These are phyloP conservation scores for Volucella inanis DNA, from an alignment of 2,888 invertebrate genomes.

Conservation along the genomic window DNA sequence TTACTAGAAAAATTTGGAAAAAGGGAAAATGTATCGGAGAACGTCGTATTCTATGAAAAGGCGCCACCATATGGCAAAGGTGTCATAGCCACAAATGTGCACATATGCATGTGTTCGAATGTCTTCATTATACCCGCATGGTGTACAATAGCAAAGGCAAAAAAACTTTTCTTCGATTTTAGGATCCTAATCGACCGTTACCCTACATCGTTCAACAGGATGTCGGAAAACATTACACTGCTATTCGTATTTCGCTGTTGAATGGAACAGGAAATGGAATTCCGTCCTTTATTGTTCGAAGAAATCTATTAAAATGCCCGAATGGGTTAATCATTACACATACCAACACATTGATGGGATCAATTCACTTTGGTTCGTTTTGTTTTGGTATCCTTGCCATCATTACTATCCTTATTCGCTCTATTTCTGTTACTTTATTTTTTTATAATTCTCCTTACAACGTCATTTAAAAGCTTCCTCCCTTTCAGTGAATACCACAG, in stretches of 20 bases:
- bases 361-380: neutral
- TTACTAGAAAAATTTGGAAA: no score
- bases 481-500: no score
- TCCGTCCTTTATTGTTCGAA: constrained; percentile 27
- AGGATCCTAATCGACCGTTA: constrained; percentile 50
- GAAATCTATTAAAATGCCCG: constrained; percentile 39
- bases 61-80: no score
- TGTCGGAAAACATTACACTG: constrained; percentile 23
- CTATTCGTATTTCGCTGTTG: neutral
- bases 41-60: no score
- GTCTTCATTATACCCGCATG: no score
- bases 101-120: no score
- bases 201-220: constrained; percentile 40
- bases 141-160: neutral
- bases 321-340: constrained; percentile 7
- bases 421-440: neutral
- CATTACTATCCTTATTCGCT: neutral
- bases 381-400: neutral
- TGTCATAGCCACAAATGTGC: no score
- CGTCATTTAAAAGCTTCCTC: no score
- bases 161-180: constrained; percentile 27
- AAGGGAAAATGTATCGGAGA: no score
- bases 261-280: constrained; percentile 39
- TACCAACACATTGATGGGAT: no score
- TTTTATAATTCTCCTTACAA: neutral